Conservation (phyloP, 2,113 vertebrate genomes). For the Archilochus colubris region DNA sequence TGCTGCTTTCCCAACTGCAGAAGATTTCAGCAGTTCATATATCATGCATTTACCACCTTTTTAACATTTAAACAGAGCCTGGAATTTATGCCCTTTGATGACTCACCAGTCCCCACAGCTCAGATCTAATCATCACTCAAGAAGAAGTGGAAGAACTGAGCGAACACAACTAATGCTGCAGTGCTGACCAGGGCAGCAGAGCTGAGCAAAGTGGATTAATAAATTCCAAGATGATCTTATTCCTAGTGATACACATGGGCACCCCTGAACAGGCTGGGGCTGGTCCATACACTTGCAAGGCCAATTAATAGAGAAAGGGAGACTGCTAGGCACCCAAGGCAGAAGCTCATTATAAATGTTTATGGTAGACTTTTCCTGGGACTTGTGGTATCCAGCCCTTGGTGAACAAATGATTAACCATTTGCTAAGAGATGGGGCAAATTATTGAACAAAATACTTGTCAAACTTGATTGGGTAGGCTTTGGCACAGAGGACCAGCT, state of each 20-base stretch:
- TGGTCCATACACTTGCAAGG: background rate
- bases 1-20: background rate
- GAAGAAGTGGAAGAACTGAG: conserved; percentile 4
- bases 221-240: background rate
- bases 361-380: background rate
- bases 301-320: background rate
- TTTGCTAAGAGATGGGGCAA: background rate
- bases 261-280: background rate
- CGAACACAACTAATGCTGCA: background rate
- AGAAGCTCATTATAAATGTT: background rate
- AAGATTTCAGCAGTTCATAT: conserved; percentile 36
- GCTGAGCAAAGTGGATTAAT: conserved; percentile 19
- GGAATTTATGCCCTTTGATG: conserved; percentile 42
- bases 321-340: background rate
- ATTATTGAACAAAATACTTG: background rate
- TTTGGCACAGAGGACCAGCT: background rate
- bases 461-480: background rate
- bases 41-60: conserved; percentile 45
- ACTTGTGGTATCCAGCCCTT: background rate
- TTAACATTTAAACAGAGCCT: conserved; percentile 49
- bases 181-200: background rate
- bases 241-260: background rate
- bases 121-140: conserved; percentile 50
- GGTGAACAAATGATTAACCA: background rate
- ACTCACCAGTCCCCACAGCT: conserved; percentile 25